Base-by-base conservation (phyloP, 1,140 invertebrate species). In the Orchesella cincta region DNA sequence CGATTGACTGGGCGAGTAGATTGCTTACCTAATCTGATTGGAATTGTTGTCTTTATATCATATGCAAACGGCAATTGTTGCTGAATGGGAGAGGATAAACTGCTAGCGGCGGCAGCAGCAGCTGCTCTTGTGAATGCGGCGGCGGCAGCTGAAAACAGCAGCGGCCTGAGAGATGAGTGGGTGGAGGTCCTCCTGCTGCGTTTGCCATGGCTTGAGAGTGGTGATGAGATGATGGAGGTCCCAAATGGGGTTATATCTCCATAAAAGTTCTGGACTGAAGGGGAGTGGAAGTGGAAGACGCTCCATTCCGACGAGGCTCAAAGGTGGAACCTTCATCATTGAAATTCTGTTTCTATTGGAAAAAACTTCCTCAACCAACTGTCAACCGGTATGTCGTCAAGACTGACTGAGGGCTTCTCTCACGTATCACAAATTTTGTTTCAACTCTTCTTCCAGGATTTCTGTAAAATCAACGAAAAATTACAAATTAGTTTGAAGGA, bases 21-120 rank as follows among this genome's bases (percentile, higher is more conserved):
- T n/a, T n/a, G n/a, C 83, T 86, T 83, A 90, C 89, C 88, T 80
- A 96, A 86, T 80, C 89, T 90, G 5, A 89, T 88, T 8, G 94
- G 94, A 76, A 95, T 86, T 83, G 95, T 93, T 33, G 92, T 92
- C 85, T 94, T 95, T 81, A 94, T 91, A 84, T 96, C 94, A 54
- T 93, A 82, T 72, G 81, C 81, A 70, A 82, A 82, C 64, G 81
- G 81, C 29, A 82, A 76, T 73, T 82, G 81, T 79, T 82, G 31
- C 81, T 84, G 51, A 81, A 85, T 70, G 77, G 81, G 52, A 81
- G 84, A 78, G 80, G 81, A 72, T 54, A 82, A 29, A 67, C 78
- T 29, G 35, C 35, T 51, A 80, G 78, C 29, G 79, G 79, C 76
- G 78, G 81, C 54, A 78, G 80, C 75, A 77, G 82, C 76, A 12